Base-by-base conservation (phyloP, 35 echinoderm and acorn worm genomes). In the Apostichopus californicus region DNA sequence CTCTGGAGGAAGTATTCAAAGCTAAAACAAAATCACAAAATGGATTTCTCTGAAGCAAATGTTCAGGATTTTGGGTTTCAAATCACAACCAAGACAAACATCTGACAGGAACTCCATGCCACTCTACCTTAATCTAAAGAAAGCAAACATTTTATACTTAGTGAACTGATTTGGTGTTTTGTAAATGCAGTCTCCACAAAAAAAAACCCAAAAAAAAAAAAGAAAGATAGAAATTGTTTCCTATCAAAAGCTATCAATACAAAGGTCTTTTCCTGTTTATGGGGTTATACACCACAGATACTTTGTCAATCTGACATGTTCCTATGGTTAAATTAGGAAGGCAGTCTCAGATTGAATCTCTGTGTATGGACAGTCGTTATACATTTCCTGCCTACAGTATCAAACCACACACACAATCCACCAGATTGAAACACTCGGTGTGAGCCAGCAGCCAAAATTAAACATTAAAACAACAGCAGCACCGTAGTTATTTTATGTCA, bases 231-330 rank as follows among this genome's bases (percentile, higher is more conserved):
- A 46, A 46, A 46, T 46, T 46, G 22, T 80, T 80, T 54, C 78
- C 52, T 80, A 80, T 80, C 23, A 61, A n/a, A 46, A 11, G 9
- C 86, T 24, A 87, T 68, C 86, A 24, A 87, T 71, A 22, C 59
- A 71, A 52, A 63, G 64, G 59, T 87, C 59, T 57, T 64, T 87
- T 87, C 86, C 86, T 87, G 86, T 87, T 87, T 87, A 87, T 71
- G 11, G 25, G 86, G 23, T 8, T 52, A 7, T 63, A 11, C 57
- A 87, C 20, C 34, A 55, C 52, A 56, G 46, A 83, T 83, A 83
- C 18, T 83, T 53, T 83, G 34, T 83, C 24, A 83, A 55, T 55
- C 55, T 83, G 21, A 17, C 55, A n/a, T 83, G 52, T 34, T 83
- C 10, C 26, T 83, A 12, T 55, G 5, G 57, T 7, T 18, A 26